Evolutionary conservation across 1,140 invertebrate genomes (phyloP).

Genomic region (Nephila pilipes): DNA sequence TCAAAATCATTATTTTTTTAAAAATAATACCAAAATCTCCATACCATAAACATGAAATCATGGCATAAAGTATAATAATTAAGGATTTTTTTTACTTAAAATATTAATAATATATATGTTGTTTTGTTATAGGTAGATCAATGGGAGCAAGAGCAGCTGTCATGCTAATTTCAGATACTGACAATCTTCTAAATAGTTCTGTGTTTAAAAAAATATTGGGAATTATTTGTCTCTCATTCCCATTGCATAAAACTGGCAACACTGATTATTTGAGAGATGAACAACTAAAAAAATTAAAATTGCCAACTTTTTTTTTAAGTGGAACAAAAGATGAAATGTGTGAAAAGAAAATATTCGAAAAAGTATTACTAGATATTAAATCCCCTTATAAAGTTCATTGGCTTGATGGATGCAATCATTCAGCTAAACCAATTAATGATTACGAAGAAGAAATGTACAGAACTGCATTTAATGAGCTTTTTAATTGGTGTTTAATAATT

Average conservation of each 20-base stretch:
- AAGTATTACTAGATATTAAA: slow-evolving; percentile 18
- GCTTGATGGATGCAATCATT: slow-evolving; percentile 50
- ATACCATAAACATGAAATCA: no score
- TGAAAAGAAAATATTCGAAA: slow-evolving; percentile 35
- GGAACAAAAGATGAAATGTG: slow-evolving; percentile 73
- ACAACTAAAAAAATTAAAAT: slow-evolving; percentile 29
- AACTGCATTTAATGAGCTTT: slow-evolving; percentile 38
- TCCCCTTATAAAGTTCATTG: slow-evolving; percentile 50
- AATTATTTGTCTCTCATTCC: slow-evolving; percentile 65
- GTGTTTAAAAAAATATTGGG: slow-evolving; percentile 41
- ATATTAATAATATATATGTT: no score
- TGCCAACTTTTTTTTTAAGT: slow-evolving; percentile 64
- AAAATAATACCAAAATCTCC: not conserved
- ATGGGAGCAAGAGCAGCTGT: slow-evolving; percentile 72
- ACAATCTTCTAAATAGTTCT: no score
- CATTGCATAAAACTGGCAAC: slow-evolving; percentile 47
- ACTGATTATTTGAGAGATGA: slow-evolving; percentile 40
- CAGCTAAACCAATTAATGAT: slow-evolving; percentile 32
- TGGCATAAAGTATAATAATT: no score
- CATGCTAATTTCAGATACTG: slow-evolving; percentile 26
- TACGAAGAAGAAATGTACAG: slow-evolving; percentile 45
- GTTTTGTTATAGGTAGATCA: slow-evolving; percentile 45
- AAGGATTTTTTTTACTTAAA: no score
- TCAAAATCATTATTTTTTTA: not conserved
- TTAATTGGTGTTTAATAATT: slow-evolving; percentile 22